These are phyloP conservation scores for Calonectris borealis DNA, from an alignment of 2,113 vertebrate genomes.

Conservation along the genomic window DNA sequence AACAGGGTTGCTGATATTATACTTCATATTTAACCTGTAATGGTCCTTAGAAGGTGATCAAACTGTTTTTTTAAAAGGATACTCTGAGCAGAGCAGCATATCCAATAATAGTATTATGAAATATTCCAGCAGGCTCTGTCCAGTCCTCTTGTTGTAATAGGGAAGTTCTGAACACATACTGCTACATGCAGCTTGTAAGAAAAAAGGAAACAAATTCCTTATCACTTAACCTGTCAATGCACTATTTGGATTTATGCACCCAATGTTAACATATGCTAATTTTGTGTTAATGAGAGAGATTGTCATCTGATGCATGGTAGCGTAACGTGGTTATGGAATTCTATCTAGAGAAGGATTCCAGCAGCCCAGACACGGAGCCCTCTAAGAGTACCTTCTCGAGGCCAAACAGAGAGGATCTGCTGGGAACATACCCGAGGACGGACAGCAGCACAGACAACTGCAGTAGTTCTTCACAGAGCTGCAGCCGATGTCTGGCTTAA, in stretches of 20 bases:
- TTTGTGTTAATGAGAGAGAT: background rate
- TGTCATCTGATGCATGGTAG: background rate
- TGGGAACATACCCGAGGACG: background rate
- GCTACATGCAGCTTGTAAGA: background rate
- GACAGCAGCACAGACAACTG: background rate
- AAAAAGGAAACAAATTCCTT: background rate
- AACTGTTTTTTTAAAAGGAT: background rate
- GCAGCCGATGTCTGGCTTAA: background rate
- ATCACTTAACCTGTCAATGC: background rate
- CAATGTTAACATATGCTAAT: background rate
- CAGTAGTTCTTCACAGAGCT: background rate
- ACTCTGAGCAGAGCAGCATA: background rate
- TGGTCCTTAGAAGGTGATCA: background rate
- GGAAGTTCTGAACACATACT: background rate
- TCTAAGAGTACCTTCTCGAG: background rate
- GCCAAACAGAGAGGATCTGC: background rate
- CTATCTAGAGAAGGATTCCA: background rate
- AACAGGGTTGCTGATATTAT: background rate
- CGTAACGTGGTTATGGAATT: background rate
- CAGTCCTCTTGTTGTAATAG: background rate
- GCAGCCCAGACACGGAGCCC: background rate
- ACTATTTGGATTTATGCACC: background rate
- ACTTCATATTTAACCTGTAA: background rate
- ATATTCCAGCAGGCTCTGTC: background rate
- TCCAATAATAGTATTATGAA: background rate